Evolutionary conservation across 2,797 vertebrate genomes (phyloP).

Genomic region (Arctocebus calabarensis): DNA sequence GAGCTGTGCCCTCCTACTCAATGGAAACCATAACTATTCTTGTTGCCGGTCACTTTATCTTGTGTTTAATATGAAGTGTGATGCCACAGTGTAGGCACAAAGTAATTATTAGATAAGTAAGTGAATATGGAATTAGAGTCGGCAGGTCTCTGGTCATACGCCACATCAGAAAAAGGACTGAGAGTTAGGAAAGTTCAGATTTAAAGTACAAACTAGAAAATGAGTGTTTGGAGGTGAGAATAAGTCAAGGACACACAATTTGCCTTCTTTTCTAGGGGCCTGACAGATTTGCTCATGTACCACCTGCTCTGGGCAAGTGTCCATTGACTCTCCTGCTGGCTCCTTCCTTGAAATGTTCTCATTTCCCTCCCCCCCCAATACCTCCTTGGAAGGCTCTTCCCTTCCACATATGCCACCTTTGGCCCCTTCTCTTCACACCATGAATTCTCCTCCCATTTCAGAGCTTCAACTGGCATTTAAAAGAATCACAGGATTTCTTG

Average conservation of each 20-base stretch:
- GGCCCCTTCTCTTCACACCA: neutral
- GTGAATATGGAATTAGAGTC: neutral
- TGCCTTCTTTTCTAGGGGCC: accelerated
- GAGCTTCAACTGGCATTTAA: neutral
- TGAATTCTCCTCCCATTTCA: neutral
- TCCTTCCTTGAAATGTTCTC: neutral
- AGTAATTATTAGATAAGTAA: neutral
- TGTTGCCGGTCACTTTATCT: neutral
- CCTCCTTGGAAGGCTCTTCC: accelerated
- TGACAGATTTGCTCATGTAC: accelerated
- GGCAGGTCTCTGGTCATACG: neutral
- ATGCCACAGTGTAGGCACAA: neutral
- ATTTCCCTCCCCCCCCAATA: neutral
- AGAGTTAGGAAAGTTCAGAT: neutral
- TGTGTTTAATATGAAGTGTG: neutral
- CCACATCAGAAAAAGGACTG: neutral
- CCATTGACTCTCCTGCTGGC: accelerated
- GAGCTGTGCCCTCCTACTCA: neutral
- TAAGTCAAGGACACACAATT: neutral
- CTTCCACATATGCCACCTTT: neutral
- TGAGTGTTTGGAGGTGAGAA: neutral
- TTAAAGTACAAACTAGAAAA: neutral
- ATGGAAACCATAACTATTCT: neutral
- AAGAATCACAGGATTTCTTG: neutral
- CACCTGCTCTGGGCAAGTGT: too few species aligned